Base-by-base conservation (phyloP, 2,888 invertebrate species). In the Ceratothoa steindachneri region DNA sequence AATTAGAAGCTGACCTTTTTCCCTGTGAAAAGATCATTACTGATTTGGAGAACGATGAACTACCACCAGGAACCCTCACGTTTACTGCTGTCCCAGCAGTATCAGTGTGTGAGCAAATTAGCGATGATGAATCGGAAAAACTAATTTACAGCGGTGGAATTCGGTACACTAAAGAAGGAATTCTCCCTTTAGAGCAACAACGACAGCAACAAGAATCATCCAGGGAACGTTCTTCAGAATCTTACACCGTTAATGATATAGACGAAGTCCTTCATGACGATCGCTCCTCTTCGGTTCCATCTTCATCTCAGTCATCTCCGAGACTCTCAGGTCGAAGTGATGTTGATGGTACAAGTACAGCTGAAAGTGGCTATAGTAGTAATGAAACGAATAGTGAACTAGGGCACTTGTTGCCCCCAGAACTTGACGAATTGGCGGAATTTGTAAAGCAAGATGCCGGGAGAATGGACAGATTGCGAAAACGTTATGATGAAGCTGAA, bases 391-490 rank as follows among this genome's bases (percentile, higher is more conserved):
- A 78, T 51, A 73, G 75, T n/a, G 78, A 78, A 53, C 53, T 75
- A 12, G 69, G 66, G 24, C 66, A 69, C n/a, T 29, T 74, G 15
- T 71, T 67, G 19, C 71, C 67, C n/a, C 52, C 69, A 30, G 24
- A 71, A 31, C n/a, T 55, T 0, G 83, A 93, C 81, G 93, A 94
- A 65, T 83, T 94, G 52, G 90, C 91, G 0, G 90, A 91, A 67
- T 94, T 95, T 82, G 93, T 93, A 0, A 90, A 93, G 81, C 93
- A 93, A 77, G 91, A 93, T 80, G 91, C 91, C 0, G 89, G 90
- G 1, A 87, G 94, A 53, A 93, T 92, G 2, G 94, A 94, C 82
- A 87, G 93, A 78, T 88, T 94, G 19, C 89, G 92, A 81, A 91
- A 92, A 83, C 89, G 93, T 72, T 88, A 88, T 81, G 86, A 89